Percentiles rank a stretch among this genome's conserved stretches.
phyloP scores from a whole-genome alignment of 2,797 vertebrate genomes.

The Eulemur coronatus region DNA sequence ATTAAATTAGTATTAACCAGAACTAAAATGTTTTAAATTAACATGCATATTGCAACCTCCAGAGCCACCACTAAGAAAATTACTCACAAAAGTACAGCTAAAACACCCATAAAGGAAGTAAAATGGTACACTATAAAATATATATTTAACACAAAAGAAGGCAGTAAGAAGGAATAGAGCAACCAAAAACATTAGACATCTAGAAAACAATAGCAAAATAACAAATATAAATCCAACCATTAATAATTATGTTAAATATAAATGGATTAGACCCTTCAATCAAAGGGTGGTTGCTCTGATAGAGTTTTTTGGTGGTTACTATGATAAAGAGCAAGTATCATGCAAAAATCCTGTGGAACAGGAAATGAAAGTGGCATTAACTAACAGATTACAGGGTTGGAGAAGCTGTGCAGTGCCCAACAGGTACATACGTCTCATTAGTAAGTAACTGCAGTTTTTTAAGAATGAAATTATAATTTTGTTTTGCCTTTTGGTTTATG shows the following conservation, averaged over 20 bases:
- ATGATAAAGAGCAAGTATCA: background rate
- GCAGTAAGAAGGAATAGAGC: background rate
- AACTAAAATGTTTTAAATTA: background rate
- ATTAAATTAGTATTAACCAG: background rate
- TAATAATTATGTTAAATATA: background rate
- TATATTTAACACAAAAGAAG: background rate
- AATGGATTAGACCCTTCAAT: background rate
- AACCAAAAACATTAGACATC: background rate
- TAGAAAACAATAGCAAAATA: background rate
- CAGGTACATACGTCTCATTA: background rate
- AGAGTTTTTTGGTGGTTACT: background rate
- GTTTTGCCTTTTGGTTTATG: background rate
- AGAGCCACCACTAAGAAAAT: background rate
- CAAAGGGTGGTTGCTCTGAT: background rate
- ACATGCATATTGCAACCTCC: background rate
- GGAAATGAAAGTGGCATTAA: background rate
- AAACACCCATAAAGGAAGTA: background rate
- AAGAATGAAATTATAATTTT: background rate
- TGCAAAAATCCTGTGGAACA: background rate
- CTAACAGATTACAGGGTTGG: background rate
- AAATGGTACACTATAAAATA: background rate
- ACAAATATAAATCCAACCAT: background rate
- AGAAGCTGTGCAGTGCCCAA: background rate
- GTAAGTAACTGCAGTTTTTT: background rate
- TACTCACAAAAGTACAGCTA: background rate